Percentiles rank a stretch among this genome's conserved stretches.
Conservation (phyloP, 2,797 vertebrate genomes). For the Acomys russatus region DNA sequence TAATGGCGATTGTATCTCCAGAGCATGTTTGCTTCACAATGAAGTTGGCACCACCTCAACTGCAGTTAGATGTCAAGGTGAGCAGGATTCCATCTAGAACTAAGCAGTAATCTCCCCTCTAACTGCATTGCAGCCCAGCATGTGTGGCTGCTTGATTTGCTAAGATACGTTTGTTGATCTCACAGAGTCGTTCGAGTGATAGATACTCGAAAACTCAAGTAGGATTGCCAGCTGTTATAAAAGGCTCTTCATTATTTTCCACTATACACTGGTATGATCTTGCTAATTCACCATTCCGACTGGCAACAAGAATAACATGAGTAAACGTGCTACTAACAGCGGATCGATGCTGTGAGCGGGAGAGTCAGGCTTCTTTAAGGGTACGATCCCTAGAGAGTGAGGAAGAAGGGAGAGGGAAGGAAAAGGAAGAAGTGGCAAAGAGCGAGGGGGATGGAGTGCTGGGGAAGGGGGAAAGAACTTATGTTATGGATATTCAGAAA, state of each 20-base stretch:
- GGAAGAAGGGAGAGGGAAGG: not conserved
- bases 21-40: not conserved
- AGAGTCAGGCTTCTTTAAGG: no score
- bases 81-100: not conserved
- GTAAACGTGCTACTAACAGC: no score
- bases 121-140: not conserved
- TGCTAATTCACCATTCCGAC: no score
- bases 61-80: not conserved
- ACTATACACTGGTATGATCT: no score
- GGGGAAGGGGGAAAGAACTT: not conserved
- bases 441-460: not conserved
- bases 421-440: not conserved
- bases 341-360: no score
- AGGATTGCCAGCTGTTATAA: not conserved
- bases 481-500: not conserved
- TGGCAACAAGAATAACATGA: no score
- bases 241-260: constrained; percentile 30
- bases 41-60: not conserved
- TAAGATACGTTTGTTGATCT: not conserved
- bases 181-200: constrained; percentile 25
- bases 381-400: no score
- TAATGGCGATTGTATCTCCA: not conserved
- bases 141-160: not conserved
- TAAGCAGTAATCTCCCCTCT: not conserved
- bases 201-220: constrained; percentile 45